Conservation (phyloP, 2,113 vertebrate genomes). For the Oryzias javanicus region DNA sequence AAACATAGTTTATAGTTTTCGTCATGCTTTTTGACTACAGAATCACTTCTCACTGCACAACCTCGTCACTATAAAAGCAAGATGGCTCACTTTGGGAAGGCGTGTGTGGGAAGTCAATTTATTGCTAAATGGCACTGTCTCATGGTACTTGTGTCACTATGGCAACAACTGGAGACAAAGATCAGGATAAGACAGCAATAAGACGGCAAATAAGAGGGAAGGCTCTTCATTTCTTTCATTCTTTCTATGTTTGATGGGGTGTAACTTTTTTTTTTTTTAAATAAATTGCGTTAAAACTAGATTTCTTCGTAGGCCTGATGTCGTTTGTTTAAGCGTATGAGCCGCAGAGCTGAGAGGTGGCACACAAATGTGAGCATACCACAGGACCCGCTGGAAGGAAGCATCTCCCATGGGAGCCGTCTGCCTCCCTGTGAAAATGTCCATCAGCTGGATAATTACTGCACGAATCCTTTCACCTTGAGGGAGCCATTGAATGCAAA, state of each 20-base stretch:
- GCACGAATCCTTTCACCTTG: background rate
- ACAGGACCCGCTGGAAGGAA: too few species aligned
- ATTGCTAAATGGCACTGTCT: background rate
- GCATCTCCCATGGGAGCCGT: too few species aligned
- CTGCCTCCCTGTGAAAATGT: background rate
- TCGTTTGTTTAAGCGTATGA: too few species aligned
- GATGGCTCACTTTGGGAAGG: background rate
- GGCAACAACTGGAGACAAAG: background rate
- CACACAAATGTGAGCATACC: too few species aligned
- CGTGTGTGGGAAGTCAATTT: background rate
- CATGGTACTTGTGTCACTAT: background rate
- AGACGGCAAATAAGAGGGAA: background rate
- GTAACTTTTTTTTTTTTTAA: background rate
- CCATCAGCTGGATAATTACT: background rate
- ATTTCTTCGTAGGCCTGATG: too few species aligned
- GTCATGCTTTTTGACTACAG: background rate
- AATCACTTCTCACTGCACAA: background rate
- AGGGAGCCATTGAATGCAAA: background rate
- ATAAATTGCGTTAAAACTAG: too few species aligned
- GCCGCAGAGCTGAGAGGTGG: too few species aligned
- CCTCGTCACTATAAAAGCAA: background rate
- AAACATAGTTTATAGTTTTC: background rate
- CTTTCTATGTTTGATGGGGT: background rate
- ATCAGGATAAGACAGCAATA: background rate
- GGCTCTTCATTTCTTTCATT: background rate